Evolutionary conservation across 2,888 invertebrate species (phyloP), one percentile per base, ranked within the genome.

Genomic region (Yponomeuta sedellus): DNA sequence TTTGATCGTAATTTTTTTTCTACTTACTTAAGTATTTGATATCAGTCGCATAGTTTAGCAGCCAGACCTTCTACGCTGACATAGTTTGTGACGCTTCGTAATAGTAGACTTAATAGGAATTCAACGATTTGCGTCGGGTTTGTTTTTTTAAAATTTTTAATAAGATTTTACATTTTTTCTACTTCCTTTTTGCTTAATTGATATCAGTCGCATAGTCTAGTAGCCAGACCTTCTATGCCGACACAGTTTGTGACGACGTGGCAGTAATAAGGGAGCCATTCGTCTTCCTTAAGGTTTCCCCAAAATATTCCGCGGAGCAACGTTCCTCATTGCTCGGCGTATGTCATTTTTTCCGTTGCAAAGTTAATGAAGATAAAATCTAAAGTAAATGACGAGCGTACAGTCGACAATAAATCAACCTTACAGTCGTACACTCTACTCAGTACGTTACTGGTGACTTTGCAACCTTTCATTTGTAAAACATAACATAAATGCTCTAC

Each of bases 241-340:
- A 16, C 44, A 12, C 44, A 12, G 11, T 44, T 44, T 52, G 16
- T 52, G 44, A 5, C 44, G 16, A 44, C 34, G 58, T 40, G 56
- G 68, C 72, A 67, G 80, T 85, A 86, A 86, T 83, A 80, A 84
- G 82, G 83, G 75, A 76, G 78, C 73, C 81, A 84, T 86, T 83
- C 77, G 80, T 83, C 80, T 82, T 82, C 79, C 77, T 79, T 85
- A 82, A 77, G 83, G 84, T 72, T 84, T 82, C 82, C 74, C 79
- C 73, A 67, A 83, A 85, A 83, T 77, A 76, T 74, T 77, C 73
- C 69, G 59, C 59, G 12, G 25, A 59, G 59, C 25, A 59, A 25
- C 22, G 59, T 20, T 22, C 12, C 22, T 20, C 59, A 25, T 59
- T 59, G 59, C 59, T 59, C 22, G 12, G 25, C 20, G 59, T 22